Conservation (phyloP, 2,113 vertebrate species). For the Centropus unirufus region DNA sequence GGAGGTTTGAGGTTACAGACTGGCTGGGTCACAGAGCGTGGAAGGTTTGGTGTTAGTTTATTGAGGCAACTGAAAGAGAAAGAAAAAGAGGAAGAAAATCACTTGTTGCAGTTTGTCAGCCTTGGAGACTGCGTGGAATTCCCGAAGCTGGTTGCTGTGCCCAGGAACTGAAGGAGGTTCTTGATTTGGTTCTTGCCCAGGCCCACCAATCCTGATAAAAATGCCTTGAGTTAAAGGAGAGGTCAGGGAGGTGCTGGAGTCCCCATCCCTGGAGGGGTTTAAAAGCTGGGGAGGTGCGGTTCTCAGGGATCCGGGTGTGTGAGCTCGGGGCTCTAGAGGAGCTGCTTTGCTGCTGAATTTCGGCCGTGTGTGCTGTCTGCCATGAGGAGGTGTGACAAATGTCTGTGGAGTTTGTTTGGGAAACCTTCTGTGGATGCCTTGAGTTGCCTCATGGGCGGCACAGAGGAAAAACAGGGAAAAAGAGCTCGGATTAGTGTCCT, state of each 20-base stretch:
- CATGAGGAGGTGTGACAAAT: background rate
- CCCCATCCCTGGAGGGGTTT: too few relatives aligned
- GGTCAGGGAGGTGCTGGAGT: too few relatives aligned
- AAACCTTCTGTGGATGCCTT: slow-evolving; percentile 20
- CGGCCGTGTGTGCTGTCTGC: fast-evolving
- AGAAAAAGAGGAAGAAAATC: background rate
- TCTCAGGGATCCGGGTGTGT: background rate
- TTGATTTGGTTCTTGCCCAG: background rate
- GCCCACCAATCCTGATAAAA: too few relatives aligned
- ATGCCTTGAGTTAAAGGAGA: too few relatives aligned
- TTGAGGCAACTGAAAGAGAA: background rate
- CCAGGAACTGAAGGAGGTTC: background rate
- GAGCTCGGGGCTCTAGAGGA: background rate
- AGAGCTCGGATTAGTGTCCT: background rate
- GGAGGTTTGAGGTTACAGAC: background rate
- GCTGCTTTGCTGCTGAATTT: background rate
- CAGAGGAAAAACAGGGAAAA: too few relatives aligned
- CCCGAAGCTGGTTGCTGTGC: background rate
- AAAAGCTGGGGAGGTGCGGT: too few relatives aligned
- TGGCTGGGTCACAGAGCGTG: background rate
- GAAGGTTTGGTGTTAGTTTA: background rate
- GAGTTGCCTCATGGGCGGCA: too few relatives aligned
- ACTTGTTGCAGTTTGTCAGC: background rate
- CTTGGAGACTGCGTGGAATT: background rate
- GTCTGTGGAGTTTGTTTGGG: background rate